Conservation (phyloP, 2,888 invertebrate species). For the Hypercompe scribonia region DNA sequence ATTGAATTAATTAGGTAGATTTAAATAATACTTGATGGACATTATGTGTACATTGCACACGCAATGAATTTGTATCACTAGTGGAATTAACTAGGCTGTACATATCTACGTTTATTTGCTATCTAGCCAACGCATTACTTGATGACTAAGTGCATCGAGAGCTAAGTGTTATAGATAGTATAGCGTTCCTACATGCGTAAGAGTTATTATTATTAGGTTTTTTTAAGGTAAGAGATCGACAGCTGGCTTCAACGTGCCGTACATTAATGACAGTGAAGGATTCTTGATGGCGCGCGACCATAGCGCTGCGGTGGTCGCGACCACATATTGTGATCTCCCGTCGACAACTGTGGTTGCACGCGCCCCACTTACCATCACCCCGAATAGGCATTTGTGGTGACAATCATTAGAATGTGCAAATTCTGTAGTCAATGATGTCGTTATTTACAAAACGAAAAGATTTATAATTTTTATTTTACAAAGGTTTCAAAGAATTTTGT, state of each 20-base stretch:
- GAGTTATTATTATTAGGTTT: slow-evolving; percentile 40
- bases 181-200: slow-evolving; percentile 30
- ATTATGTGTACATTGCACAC: neutral
- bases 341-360: slow-evolving; percentile 58
- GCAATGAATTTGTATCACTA: neutral
- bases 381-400: slow-evolving; percentile 44
- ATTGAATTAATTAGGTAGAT: too few species aligned
- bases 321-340: slow-evolving; percentile 57
- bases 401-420: slow-evolving; percentile 42
- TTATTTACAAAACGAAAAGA: slow-evolving; percentile 33
- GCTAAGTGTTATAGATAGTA: neutral
- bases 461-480: slow-evolving; percentile 26
- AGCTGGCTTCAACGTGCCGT: slow-evolving; percentile 39
- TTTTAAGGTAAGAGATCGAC: slow-evolving; percentile 41
- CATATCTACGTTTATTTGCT: neutral
- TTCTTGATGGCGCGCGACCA: slow-evolving; percentile 51
- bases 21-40: too few species aligned
- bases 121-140: neutral
- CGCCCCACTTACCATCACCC: slow-evolving; percentile 46
- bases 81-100: neutral
- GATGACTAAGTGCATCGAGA: neutral
- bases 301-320: slow-evolving; percentile 56
- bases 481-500: neutral
- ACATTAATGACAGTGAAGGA: slow-evolving; percentile 51
- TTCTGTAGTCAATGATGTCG: slow-evolving; percentile 40